A percentile compares a stretch with the other conserved stretches of the same genome.
phyloP scores from a whole-genome alignment of 2,797 vertebrate genomes.

The Melanotaenia pygmaea region DNA sequence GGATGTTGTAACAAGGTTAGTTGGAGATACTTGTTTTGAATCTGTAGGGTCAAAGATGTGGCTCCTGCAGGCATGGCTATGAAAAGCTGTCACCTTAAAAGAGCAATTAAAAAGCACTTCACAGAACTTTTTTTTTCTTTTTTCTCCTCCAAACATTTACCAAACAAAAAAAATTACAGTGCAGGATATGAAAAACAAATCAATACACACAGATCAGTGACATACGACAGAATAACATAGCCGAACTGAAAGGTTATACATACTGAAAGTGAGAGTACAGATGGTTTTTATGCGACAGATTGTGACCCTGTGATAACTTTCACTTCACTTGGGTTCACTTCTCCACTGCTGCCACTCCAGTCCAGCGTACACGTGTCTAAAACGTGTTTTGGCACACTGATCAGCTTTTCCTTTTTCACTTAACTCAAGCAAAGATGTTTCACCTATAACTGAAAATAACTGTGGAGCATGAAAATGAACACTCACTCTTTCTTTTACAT shows the following conservation, averaged over 20 bases:
- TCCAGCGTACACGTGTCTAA: background rate
- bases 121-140: background rate
- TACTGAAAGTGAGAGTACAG: background rate
- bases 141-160: background rate
- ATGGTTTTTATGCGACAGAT: constrained; percentile 4
- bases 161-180: constrained; percentile 1
- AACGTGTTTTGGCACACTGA: background rate
- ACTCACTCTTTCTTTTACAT: background rate
- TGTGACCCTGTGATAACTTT: constrained; percentile 12
- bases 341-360: background rate
- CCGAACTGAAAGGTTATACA: background rate
- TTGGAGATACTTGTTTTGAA: background rate
- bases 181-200: constrained; percentile 1
- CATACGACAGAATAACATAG: background rate
- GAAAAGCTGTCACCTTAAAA: background rate
- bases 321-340: constrained; percentile 6
- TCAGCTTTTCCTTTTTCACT: constrained; percentile 7
- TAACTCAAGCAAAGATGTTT: background rate
- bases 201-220: background rate
- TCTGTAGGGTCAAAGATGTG: background rate
- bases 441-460: background rate
- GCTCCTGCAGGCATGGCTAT: background rate
- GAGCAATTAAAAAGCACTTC: background rate
- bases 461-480: background rate
- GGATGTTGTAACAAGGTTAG: background rate